Evolutionary conservation across 2,113 vertebrate genomes (phyloP), one percentile per base, ranked within the genome.

Genomic region (Gambusia affinis): DNA sequence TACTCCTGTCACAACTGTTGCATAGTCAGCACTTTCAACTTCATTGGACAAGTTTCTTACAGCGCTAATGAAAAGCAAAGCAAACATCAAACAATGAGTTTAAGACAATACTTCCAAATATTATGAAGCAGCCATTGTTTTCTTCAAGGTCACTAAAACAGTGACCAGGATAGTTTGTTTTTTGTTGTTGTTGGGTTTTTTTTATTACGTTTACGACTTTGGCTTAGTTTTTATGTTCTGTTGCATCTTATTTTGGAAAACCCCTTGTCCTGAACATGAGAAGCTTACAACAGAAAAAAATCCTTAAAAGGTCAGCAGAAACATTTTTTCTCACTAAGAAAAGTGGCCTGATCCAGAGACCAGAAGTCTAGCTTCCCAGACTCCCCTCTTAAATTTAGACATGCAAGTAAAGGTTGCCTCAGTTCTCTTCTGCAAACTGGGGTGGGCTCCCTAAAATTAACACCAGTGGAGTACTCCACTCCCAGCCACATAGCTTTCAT

Each of bases 371-470:
- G 60, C 78, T 81, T 86, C 77, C 88, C 65, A 19, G 77, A 67
- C 74, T 76, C 74, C 60, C 71, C 65, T 85, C 87, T 90, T 92
- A 92, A 86, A 92, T 93, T 84, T 90, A 92, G 90, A 83, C 78
- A 70, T 80, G 70, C 4, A 60, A 80, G 81, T 80, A 74, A 78
- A 83, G 80, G 79, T 71, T 85, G 81, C 73, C 85, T 85, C 83
- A 27, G 8, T 71, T 81, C 84, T 89, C 78, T 73, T 73, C 87
- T 78, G 76, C 78, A 65, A 80, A 85, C 84, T 64, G 75, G 88
- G 73, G 87, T 87, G 89, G 87, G 83, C 90, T 92, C 90, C 89
- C 94, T 94, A 94, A 95, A 95, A 95, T 95, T 92, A 95, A 93
- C 91, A 93, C 89, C 61, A 80, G 80, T 57, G 69, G 72, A 86